Percentiles rank a stretch among this genome's conserved stretches.
Conservation (phyloP, 2,113 vertebrate species). For the Spheniscus mendiculus region DNA sequence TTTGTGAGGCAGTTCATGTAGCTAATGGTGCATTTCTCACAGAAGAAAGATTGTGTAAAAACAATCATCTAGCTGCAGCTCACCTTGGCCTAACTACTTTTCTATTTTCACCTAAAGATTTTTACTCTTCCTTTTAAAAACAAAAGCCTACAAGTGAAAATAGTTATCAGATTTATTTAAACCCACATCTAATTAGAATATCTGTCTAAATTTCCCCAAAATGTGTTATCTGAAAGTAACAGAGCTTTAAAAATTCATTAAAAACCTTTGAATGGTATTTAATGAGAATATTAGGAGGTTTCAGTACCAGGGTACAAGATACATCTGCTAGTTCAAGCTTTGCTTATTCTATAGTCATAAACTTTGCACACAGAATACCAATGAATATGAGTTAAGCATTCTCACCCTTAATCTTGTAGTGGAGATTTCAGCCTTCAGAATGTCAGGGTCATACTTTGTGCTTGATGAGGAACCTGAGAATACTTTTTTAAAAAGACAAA, state of each 20-base stretch:
- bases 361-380: neutral
- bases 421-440: constrained; percentile 88
- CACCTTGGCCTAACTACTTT: neutral
- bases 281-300: neutral
- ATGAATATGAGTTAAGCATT: neutral
- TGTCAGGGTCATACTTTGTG: constrained; percentile 88
- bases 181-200: neutral
- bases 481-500: constrained; percentile 67
- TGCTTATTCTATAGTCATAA: neutral
- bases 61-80: neutral
- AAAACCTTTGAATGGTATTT: neutral
- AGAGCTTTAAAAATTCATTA: neutral
- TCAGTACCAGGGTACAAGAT: neutral
- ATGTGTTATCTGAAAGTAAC: neutral
- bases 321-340: neutral
- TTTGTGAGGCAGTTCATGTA: neutral
- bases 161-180: neutral
- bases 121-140: neutral
- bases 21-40: neutral
- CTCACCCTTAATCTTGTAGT: constrained; percentile 87
- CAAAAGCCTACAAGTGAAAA: neutral
- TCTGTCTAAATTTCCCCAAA: neutral
- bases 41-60: neutral
- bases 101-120: neutral
- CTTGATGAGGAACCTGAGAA: constrained; percentile 88